Base-by-base conservation (phyloP, 2,888 invertebrate species). In the Brenthis hecate region DNA sequence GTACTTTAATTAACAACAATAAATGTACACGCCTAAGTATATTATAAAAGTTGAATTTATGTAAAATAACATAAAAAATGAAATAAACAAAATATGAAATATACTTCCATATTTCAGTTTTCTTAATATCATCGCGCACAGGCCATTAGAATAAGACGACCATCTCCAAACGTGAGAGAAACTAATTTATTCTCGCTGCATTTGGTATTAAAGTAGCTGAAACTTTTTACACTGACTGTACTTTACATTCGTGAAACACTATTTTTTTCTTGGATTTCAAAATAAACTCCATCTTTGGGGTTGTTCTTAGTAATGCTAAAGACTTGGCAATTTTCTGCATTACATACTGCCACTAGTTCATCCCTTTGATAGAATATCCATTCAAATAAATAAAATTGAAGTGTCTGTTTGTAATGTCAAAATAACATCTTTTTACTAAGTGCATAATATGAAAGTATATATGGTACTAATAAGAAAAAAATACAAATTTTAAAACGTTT, bases 181-280 rank as follows among this genome's bases (percentile, higher is more conserved):
- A 62, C 56, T 61, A 61, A 67, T 67, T 67, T 67, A 56, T 56
- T 56, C 56, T 50, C 66, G 32, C 61, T 50, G 36, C 61, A 56
- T 67, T 62, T 62, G 48, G 51, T 56, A 50, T 50, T 61, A 56
- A 67, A 61, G 61, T 50, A 56, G 56, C 54, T 56, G 6, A 56
- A 66, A 61, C 56, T 67, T 62, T 62, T 56, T 48, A 51, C 62
- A 66, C 28, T 47, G 62, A 51, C 56, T 47, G 28, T 65, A 62
- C 57, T 67, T 36, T 13, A 32, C 19, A 62, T 55, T 60, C 13
- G 3, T 6, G 5, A 53, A 28, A 13, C 32, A 43, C 56, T 54
- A 54, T n/a, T 48, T 54, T 48, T 13, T 23, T 32, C 60, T 69
- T 62, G 43, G 62, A 47, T 28, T 43, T 56, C 36, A 58, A 66